phyloP scores from a whole-genome alignment of 2,797 vertebrate genomes.

The Gorsachius magnificus region DNA sequence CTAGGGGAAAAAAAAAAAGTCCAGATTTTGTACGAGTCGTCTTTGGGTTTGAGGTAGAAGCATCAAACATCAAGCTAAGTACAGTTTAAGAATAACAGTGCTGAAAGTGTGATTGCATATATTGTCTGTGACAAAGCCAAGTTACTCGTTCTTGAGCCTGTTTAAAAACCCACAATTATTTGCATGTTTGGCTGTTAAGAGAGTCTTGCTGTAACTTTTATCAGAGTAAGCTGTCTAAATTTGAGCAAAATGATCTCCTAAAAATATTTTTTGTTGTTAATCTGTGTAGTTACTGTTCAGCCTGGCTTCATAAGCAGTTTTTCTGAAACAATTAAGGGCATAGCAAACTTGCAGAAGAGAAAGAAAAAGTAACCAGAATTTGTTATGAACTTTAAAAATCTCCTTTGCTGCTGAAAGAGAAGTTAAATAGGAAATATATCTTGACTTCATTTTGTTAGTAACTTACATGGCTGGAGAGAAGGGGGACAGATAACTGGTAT shows the following conservation, averaged over 20 bases:
- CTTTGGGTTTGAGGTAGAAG: background rate
- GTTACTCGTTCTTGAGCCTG: background rate
- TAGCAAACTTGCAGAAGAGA: background rate
- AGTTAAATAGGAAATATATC: background rate
- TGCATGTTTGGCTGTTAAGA: background rate
- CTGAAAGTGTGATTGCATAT: background rate
- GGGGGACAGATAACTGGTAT: background rate
- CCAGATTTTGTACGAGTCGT: background rate
- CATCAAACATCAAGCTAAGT: background rate
- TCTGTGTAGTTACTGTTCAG: background rate
- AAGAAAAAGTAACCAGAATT: background rate
- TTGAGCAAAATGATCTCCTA: background rate
- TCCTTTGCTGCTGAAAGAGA: background rate
- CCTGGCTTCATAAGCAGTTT: background rate
- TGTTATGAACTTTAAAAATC: background rate
- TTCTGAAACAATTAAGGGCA: background rate
- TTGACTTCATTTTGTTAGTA: background rate
- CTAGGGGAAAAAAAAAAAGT: background rate
- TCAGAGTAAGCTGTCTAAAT: background rate
- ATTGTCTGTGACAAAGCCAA: background rate
- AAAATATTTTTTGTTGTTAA: background rate
- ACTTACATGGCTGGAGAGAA: background rate
- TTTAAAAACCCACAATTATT: background rate
- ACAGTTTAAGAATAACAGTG: background rate
- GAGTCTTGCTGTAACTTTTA: background rate